A percentile compares a stretch with the other conserved stretches of the same genome.
These are phyloP conservation scores for Dendrocincla fuliginosa DNA, from an alignment of 2,797 vertebrate species.

Conservation along the genomic window DNA sequence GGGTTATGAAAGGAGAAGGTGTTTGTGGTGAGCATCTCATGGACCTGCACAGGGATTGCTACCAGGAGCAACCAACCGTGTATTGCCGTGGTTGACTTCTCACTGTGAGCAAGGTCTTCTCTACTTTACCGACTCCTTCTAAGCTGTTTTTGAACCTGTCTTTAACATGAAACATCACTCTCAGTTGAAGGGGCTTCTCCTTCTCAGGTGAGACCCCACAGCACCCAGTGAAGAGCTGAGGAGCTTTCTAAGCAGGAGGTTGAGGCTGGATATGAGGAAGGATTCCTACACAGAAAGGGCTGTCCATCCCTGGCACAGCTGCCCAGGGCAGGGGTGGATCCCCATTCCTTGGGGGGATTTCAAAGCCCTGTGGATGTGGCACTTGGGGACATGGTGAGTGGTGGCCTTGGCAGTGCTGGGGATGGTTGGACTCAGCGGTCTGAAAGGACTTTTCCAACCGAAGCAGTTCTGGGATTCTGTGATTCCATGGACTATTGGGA, in stretches of 20 bases:
- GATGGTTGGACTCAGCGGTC: neutral
- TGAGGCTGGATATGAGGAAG: neutral
- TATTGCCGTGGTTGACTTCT: neutral
- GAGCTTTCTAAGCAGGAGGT: neutral
- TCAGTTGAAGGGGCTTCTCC: neutral
- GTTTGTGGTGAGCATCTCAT: neutral
- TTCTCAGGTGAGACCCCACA: accelerated
- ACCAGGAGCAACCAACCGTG: neutral
- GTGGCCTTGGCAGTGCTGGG: neutral
- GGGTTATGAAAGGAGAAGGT: accelerated
- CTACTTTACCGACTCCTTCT: neutral
- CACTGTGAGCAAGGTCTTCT: no score
- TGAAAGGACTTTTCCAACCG: neutral
- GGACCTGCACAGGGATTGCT: neutral
- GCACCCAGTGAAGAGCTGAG: neutral
- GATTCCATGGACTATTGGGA: neutral
- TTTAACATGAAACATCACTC: neutral
- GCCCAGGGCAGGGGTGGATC: neutral
- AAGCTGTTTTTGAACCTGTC: neutral
- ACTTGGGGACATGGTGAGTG: accelerated
- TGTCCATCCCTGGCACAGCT: neutral
- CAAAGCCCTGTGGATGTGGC: neutral
- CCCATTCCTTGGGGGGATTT: neutral
- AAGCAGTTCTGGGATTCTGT: neutral
- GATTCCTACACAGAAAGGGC: accelerated